Evolutionary conservation across 2,888 invertebrate genomes (phyloP).

Genomic region (Rhaphigaster nebulosa): DNA sequence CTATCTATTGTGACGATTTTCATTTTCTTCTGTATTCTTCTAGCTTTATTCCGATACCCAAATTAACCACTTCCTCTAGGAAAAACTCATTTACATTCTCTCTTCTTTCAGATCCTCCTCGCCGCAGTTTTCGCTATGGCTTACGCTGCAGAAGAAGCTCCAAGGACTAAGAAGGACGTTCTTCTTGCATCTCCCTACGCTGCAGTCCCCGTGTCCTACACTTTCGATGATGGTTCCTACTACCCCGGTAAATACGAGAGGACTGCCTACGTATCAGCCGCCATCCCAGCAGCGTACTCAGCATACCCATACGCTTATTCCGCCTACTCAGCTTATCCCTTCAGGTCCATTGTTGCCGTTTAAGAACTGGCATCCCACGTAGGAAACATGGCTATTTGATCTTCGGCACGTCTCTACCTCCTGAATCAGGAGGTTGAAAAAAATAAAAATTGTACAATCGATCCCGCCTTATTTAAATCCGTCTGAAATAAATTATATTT

Average conservation of each 20-base stretch:
- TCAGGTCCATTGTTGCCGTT: slow-evolving; percentile 17
- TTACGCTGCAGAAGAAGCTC: slow-evolving; percentile 51
- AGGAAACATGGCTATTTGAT: neutral
- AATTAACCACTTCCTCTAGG: neutral
- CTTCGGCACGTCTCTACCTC: neutral
- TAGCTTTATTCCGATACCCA: too few relatives aligned
- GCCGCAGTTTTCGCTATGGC: slow-evolving; percentile 58
- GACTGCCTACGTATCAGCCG: neutral
- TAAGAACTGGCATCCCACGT: neutral
- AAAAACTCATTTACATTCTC: neutral
- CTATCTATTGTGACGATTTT: too few relatives aligned
- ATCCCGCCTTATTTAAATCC: slow-evolving; percentile 39
- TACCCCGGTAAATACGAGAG: slow-evolving; percentile 56
- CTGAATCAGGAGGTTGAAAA: slow-evolving; percentile 53
- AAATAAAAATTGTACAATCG: neutral
- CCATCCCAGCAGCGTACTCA: slow-evolving; percentile 52
- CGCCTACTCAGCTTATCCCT: slow-evolving; percentile 49
- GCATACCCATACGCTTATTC: slow-evolving; percentile 44
- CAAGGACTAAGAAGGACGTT: slow-evolving; percentile 61
- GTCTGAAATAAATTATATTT: slow-evolving; percentile 37
- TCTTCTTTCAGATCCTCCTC: slow-evolving; percentile 59
- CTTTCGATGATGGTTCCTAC: slow-evolving; percentile 51
- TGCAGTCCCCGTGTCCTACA: slow-evolving; percentile 44
- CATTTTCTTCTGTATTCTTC: too few relatives aligned
- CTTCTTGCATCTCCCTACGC: slow-evolving; percentile 52